Percentiles rank a stretch among this genome's conserved stretches.
Conservation (phyloP, 2,113 vertebrate species). For the Lophius piscatorius region DNA sequence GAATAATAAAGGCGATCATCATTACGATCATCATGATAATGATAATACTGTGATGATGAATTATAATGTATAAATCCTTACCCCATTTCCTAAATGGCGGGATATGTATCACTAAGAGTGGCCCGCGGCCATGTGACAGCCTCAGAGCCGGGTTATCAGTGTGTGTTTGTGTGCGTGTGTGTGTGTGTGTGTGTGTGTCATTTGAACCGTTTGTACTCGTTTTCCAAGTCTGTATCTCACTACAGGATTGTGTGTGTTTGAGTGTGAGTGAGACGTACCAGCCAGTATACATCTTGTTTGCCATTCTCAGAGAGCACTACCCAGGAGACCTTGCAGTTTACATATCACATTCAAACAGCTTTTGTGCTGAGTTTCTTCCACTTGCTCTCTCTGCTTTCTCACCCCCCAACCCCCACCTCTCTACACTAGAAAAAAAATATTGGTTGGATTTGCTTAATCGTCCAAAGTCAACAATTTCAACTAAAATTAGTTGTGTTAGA, state of each 20-base stretch:
- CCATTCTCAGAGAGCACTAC: slow-evolving; percentile 57
- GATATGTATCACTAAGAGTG: slow-evolving; percentile 69
- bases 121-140: slow-evolving; percentile 50
- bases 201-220: slow-evolving; percentile 52
- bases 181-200: slow-evolving; percentile 33
- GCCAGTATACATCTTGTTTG: slow-evolving; percentile 42
- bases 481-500: too few species aligned
- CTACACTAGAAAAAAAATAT: too few species aligned
- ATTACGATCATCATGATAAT: slow-evolving; percentile 78
- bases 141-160: slow-evolving; percentile 29
- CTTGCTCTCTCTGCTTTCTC: slow-evolving; percentile 44
- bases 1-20: slow-evolving; percentile 82
- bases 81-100: slow-evolving; percentile 74
- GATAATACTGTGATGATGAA: slow-evolving; percentile 75
- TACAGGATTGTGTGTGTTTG: slow-evolving; percentile 52
- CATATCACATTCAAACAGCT: slow-evolving; percentile 74
- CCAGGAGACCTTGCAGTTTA: slow-evolving; percentile 69
- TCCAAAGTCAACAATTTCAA: too few species aligned
- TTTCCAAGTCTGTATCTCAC: slow-evolving; percentile 51
- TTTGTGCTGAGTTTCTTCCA: slow-evolving; percentile 64
- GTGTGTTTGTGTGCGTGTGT: neutral
- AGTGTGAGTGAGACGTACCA: slow-evolving; percentile 34
- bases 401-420: slow-evolving; percentile 11
- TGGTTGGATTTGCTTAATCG: too few species aligned
- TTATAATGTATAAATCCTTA: slow-evolving; percentile 77